phyloP scores from a whole-genome alignment of 2,888 invertebrate species.

The Harpalus rubripes region DNA sequence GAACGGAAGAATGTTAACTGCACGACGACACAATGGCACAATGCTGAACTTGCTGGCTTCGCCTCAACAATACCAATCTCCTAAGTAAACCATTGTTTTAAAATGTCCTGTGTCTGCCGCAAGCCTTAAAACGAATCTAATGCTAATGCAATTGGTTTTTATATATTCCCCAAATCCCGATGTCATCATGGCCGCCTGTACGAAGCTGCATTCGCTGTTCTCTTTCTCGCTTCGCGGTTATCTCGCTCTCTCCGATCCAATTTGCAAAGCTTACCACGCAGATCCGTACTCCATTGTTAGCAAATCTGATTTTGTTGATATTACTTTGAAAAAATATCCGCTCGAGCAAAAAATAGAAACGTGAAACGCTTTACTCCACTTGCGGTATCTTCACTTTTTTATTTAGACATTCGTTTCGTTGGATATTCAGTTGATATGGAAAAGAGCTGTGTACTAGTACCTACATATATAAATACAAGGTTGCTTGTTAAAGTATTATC shows the following conservation, averaged over 20 bases:
- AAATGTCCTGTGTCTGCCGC: conserved; percentile 72
- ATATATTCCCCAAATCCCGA: conserved; percentile 74
- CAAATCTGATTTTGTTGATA: conserved; percentile 55
- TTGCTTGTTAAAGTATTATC: not conserved
- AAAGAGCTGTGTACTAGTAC: not conserved
- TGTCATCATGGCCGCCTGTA: conserved; percentile 72
- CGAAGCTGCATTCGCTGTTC: conserved; percentile 57
- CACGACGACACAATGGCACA: conserved; percentile 70
- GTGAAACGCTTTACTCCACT: conserved; percentile 21
- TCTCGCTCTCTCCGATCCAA: conserved; percentile 69
- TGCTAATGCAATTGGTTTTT: conserved; percentile 75
- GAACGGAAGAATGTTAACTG: conserved; percentile 73
- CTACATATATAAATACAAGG: conserved; percentile 4
- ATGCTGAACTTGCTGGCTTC: conserved; percentile 68
- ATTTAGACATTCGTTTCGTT: conserved; percentile 23
- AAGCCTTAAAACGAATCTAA: conserved; percentile 73
- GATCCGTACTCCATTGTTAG: conserved; percentile 66
- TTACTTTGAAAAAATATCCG: conserved; percentile 49
- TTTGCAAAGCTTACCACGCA: conserved; percentile 69
- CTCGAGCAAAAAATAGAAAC: conserved; percentile 26
- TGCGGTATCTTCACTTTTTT: conserved; percentile 47
- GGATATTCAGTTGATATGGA: not conserved
- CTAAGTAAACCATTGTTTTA: conserved; percentile 74
- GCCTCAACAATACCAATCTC: conserved; percentile 71
- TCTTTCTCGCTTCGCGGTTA: conserved; percentile 58